These are phyloP conservation scores for Dissostichus mawsoni DNA, from an alignment of 2,113 vertebrate species.

Conservation along the genomic window DNA sequence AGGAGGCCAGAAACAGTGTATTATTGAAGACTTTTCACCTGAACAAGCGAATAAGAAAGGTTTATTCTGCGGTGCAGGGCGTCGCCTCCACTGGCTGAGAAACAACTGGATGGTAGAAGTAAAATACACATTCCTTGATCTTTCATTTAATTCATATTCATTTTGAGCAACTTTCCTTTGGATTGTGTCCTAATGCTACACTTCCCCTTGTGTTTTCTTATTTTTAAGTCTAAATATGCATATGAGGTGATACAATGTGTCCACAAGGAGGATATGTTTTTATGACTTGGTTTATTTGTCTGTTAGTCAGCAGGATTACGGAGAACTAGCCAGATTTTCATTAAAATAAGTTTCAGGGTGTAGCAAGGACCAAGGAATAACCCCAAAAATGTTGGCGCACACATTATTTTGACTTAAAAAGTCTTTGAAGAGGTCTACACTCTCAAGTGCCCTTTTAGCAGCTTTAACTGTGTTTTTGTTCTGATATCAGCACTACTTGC, in stretches of 20 bases:
- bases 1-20: slow-evolving; percentile 26
- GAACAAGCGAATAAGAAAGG: slow-evolving; percentile 53
- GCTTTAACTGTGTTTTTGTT: not conserved
- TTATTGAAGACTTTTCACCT: slow-evolving; percentile 53
- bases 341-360: too few species aligned
- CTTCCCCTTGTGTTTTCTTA: not conserved
- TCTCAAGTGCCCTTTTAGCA: too few species aligned
- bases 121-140: not conserved
- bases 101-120: slow-evolving; percentile 29
- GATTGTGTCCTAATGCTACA: not conserved
- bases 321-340: too few species aligned
- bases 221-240: not conserved
- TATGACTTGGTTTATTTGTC: too few species aligned
- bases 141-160: slow-evolving; percentile 6
- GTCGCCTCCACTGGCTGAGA: slow-evolving; percentile 8
- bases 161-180: not conserved
- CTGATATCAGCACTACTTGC: too few species aligned
- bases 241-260: not conserved
- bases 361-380: too few species aligned
- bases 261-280: too few species aligned
- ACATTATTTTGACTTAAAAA: too few species aligned
- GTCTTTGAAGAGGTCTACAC: too few species aligned
- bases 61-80: slow-evolving; percentile 50
- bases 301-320: too few species aligned
- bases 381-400: too few species aligned